Base-by-base conservation (phyloP, 1,140 invertebrate genomes). In the Steinernema feltiae region DNA sequence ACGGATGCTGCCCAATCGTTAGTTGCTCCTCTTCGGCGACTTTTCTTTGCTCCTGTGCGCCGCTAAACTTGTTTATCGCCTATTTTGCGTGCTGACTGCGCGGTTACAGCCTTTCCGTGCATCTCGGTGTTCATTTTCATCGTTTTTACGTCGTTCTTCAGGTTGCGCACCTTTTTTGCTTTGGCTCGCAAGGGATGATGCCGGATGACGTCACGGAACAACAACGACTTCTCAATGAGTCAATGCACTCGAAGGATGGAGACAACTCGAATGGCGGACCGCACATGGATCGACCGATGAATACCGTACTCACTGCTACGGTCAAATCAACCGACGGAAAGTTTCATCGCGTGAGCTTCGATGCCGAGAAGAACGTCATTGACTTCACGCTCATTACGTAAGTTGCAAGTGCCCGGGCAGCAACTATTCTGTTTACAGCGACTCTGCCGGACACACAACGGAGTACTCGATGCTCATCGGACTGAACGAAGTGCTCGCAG, bases 281-380 rank as follows among this genome's bases (percentile, higher is more conserved):
- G 7, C 53, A 63, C 53, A 18, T 7, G 35, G 53, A 63, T 21
- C 12, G 24, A 21, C 53, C 53, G 15, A n/a, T 27, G 53, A 63
- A 63, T 27, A 63, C 71, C 18, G 53, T 79, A 27, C 32, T 71
- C 17, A 72, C 69, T 29, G 75, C 78, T 15, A 72, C 74, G 29
- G 78, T 79, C 41, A 71, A 77, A n/a, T 80, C 79, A 1, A 75
- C 70, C 18, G 75, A 78, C 73, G 75, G 73, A 1, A 80, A 80
- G 75, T 30, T 69, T 18, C 79, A 80, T 63, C 48, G 79, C n/a
- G 63, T 80, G 27, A 30, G 73, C 1, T 80, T 80, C 29, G 79
- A 80, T 73, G 30, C 72, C 46, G 73, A 69, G 32, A 63, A 69
- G 21, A 80, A 80, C 72, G 69, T 76, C 32, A 76, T 80, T 41